These are phyloP conservation scores for Dicrurus megarhynchus DNA, from an alignment of 2,113 vertebrate genomes.

Conservation along the genomic window DNA sequence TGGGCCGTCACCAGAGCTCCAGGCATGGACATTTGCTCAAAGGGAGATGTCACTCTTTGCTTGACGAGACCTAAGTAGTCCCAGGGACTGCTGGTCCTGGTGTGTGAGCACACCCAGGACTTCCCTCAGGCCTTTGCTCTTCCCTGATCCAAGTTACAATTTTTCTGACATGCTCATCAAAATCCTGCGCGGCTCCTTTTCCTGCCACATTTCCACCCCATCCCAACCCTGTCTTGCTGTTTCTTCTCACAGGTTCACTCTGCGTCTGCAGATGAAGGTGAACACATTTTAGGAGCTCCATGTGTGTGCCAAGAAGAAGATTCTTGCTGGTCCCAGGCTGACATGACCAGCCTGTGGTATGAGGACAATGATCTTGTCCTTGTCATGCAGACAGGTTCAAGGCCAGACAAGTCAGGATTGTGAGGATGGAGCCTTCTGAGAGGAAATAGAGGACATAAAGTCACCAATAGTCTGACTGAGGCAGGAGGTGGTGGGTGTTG, in stretches of 20 bases:
- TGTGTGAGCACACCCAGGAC: neutral
- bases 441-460: neutral
- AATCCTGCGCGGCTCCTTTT: neutral
- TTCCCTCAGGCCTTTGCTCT: neutral
- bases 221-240: neutral
- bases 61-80: neutral
- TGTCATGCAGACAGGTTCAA: neutral
- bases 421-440: neutral
- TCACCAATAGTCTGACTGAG: neutral
- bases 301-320: neutral
- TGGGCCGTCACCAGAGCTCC: neutral
- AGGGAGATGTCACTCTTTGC: neutral
- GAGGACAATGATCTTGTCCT: neutral
- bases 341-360: rapidly evolving
- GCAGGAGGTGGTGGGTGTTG: neutral
- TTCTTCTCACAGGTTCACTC: neutral
- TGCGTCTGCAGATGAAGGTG: neutral
- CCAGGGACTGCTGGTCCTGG: neutral
- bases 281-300: neutral
- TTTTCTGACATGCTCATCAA: neutral
- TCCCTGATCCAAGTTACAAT: neutral
- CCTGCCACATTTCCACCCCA: neutral
- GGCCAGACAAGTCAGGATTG: neutral
- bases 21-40: neutral
- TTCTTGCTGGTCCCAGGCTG: neutral